Base-by-base conservation (phyloP, 2,113 vertebrate genomes). In the Suncus etruscus region DNA sequence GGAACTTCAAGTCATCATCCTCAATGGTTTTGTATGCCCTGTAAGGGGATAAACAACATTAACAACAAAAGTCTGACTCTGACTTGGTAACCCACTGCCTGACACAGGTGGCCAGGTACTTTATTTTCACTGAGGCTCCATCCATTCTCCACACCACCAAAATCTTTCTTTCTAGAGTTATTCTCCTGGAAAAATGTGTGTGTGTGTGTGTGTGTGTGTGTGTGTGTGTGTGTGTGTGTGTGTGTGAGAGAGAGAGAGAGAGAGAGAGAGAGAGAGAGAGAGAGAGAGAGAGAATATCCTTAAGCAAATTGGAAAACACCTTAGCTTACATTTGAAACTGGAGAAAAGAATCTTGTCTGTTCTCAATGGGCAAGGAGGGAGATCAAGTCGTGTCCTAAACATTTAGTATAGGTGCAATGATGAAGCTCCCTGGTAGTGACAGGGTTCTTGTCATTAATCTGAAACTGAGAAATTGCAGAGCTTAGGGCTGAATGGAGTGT, bases 11-110 rank as follows among this genome's bases (percentile, higher is more conserved):
- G 97, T 98, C 98, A 85, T 98, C 98, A 48, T 99, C 98, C 93
- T 98, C 98, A 89, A 99, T 98, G 96, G 98, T 98, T 98, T 99
- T 99, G 97, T 99, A 99, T 63, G 98, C 98, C 98, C 98, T 98
- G 97, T 91, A 94, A 95, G 95, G 94, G 92, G 91, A 97, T n/a
- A 98, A 97, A 98, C 31, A 96, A 91, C 83, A 97, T 91, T 95
- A 54, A 89, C 89, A 77, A 93, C 95, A 95, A 90, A 72, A 90
- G 87, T 89, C 68, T 97, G 95, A 90, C 83, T 96, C 81, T 97
- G 91, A 95, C 15, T 97, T 95, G 97, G 83, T 92, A 94, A 97
- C 94, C 94, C 66, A 82, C 48, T 93, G 91, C 91, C 93, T 93
- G 91, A 95, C 94, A 94, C 24, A 66, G 92, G 63, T 54, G 58